Conservation (phyloP, 2,888 invertebrate species). For the Eurytoma adleriae region DNA sequence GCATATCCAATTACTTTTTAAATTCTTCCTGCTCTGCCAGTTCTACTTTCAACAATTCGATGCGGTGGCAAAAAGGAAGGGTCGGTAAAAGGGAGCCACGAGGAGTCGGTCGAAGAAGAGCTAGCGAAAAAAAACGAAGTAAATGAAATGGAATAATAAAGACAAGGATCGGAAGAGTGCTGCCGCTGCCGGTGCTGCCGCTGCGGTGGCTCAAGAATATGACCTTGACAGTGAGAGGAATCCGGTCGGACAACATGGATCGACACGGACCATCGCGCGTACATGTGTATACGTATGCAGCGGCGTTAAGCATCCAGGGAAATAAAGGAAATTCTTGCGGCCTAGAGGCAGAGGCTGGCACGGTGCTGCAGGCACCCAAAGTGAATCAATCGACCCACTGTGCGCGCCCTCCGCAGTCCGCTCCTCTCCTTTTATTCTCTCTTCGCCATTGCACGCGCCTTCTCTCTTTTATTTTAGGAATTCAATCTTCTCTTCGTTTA, state of each 20-base stretch:
- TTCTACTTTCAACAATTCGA: neutral
- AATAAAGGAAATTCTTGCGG: conserved; percentile 60
- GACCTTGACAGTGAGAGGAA: conserved; percentile 72
- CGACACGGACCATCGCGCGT: conserved; percentile 59
- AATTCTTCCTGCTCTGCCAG: neutral
- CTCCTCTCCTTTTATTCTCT: conserved; percentile 1
- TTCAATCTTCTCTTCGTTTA: conserved; percentile 51
- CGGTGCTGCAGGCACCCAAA: conserved; percentile 11
- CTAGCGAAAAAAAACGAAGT: conserved; percentile 49
- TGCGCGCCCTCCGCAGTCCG: neutral
- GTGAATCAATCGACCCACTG: conserved; percentile 54
- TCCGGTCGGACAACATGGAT: conserved; percentile 71
- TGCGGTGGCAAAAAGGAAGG: neutral
- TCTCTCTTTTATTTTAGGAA: conserved; percentile 24
- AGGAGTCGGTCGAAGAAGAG: conserved; percentile 28
- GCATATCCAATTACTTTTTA: conserved; percentile 35
- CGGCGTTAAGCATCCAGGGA: conserved; percentile 56
- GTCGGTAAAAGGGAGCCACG: neutral
- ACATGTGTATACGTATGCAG: conserved; percentile 13
- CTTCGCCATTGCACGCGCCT: neutral
- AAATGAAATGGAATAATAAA: conserved; percentile 54
- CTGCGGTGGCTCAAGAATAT: conserved; percentile 60
- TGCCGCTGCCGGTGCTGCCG: conserved; percentile 56
- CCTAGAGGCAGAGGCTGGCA: conserved; percentile 12
- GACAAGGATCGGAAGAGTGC: conserved; percentile 42